Percentiles rank a stretch among this genome's conserved stretches.
Evolutionary conservation across 2,797 vertebrate genomes (phyloP).

Genomic region (Phoebastria nigripes): DNA sequence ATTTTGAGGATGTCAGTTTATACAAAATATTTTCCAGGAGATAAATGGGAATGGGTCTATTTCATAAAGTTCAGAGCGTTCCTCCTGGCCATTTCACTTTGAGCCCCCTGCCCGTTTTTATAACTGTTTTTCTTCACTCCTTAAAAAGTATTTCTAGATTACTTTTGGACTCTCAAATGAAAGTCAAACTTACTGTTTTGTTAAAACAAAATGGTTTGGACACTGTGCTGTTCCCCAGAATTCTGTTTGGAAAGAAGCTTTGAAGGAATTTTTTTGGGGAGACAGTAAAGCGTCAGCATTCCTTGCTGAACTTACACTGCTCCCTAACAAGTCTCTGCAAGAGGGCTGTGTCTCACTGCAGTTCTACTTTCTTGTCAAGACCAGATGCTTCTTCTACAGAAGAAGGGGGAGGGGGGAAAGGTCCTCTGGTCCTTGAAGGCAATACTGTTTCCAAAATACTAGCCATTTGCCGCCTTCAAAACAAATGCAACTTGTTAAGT

Average conservation of each 20-base stretch:
- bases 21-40: background rate
- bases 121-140: background rate
- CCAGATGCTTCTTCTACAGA: background rate
- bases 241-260: background rate
- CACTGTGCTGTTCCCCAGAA: background rate
- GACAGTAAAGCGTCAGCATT: background rate
- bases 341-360: background rate
- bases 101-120: rapidly evolving
- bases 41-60: background rate
- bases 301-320: background rate
- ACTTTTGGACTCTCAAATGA: background rate
- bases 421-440: background rate
- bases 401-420: too few relatives aligned
- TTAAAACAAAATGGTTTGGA: background rate
- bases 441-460: background rate
- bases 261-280: background rate
- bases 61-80: background rate
- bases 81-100: background rate
- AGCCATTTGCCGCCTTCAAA: background rate
- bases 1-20: background rate
- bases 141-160: background rate
- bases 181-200: background rate
- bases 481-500: background rate
- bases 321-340: background rate
- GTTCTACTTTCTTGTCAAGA: background rate